Base-by-base conservation (phyloP, 2,888 invertebrate genomes). In the Oxystoma pomonae region DNA sequence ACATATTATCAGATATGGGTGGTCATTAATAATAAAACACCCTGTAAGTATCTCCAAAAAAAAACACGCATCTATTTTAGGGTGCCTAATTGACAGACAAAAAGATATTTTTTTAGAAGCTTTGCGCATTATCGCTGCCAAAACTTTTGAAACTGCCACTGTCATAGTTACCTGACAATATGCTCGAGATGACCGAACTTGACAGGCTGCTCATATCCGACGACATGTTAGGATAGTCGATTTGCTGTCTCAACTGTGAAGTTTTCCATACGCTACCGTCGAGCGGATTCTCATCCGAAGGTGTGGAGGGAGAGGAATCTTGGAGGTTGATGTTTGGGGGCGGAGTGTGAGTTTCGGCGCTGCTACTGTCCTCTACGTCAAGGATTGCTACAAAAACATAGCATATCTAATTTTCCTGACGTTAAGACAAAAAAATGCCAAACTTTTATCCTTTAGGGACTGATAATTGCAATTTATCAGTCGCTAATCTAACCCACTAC, bases 151-250 rank as follows among this genome's bases (percentile, higher is more conserved):
- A 16, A 19, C 53, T 19, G 5, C 53, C 19, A 16, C 53, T 19
- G n/a, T 50, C 63, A 61, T 66, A 68, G 35, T 65, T 68, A 9
- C 74, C 76, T n/a, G 78, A 76, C 59, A 81, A 71, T 63, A 81
- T 74, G 63, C 75, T 77, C 9, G 78, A 78, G 64, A 80, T 73
- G 62, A 80, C 75, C 2, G 80, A 79, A 72, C 80, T 77, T 62
- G 79, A 80, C 16, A 80, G 77, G 61, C 78, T 78, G 67, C 78
- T 79, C 69, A 78, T 77, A 69, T 81, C 81, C 0, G 80, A 77
- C 1, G 72, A 71, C 66, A 80, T 77, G 68, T 79, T 77, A 58
- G 80, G 75, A 68, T 78, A 79, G 67, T 76, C 74, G n/a, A 68
- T 68, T 50, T 68, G 68, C 16, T 68, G 68, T 21, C 68, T 52